Base-by-base conservation (phyloP, 2,797 vertebrate species). In the Spinibarbus caldwelli region DNA sequence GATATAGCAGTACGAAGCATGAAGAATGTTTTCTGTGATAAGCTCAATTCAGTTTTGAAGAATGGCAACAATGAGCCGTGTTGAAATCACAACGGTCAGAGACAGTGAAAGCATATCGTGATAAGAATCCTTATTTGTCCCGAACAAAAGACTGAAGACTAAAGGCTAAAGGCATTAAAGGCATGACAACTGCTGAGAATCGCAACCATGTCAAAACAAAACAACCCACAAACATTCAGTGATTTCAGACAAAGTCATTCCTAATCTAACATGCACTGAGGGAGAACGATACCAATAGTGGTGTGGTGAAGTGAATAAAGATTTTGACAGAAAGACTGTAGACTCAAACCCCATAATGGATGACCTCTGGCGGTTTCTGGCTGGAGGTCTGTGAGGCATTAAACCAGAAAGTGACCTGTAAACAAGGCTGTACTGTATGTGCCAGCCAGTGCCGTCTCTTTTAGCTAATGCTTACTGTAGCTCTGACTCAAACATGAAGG, bases 81-180 rank as follows among this genome's bases (percentile, higher is more conserved):
- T 34, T 45, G 29, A 59, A 43, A 49, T 54, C 49, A 31, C 36
- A 68, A 73, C 15, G 36, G 38, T 75, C 68, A 52, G 6, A 67
- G 41, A n/a, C 45, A 38, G 57, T 52, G 70, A 75, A 75, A 49
- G 71, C 43, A 38, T 45, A 23, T 38, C 81, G 41, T 62, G 77
- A 81, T 36, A 66, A 68, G 4, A 78, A 82, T n/a, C 21, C 43
- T 78, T 81, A 85, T 82, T 82, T 70, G 52, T 72, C 6, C 54
- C 77, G 43, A 68, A 81, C 81, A 84, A 66, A 75, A 64, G 86
- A 80, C 85, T 21, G 31, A 43, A 83, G 85, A 79, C n/a, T n/a
- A n/a, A n/a, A n/a, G n/a, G n/a, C 6, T 66, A 54, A 78, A 82
- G 80, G 49, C 66, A 45, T 72, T 76, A 67, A 15, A 62, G 59